phyloP scores from a whole-genome alignment of 2,113 vertebrate species.

The Percina caprodes region DNA sequence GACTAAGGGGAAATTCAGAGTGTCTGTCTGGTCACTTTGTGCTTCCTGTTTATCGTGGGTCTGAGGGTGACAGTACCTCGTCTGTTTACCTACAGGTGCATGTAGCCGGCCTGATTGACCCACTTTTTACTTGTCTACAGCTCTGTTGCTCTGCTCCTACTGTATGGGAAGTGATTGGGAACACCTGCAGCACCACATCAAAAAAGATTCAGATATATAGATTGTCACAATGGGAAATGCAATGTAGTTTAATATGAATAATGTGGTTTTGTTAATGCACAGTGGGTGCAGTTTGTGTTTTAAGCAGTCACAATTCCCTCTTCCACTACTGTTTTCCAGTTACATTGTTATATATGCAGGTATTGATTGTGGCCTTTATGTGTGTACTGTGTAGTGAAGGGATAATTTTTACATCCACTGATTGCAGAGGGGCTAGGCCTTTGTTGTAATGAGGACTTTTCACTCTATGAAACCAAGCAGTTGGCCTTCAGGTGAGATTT shows the following conservation, averaged over 20 bases:
- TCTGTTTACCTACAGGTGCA: constrained; percentile 61
- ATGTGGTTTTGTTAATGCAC: background rate
- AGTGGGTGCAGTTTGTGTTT: background rate
- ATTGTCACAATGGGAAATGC: background rate
- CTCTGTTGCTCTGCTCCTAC: background rate
- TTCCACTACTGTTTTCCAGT: constrained; percentile 41
- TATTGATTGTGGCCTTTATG: constrained; percentile 46
- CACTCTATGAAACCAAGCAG: constrained; percentile 6
- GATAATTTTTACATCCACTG: constrained; percentile 29
- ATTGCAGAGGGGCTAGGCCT: background rate
- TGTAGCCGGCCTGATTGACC: constrained; percentile 41
- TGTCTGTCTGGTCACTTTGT: constrained; percentile 70
- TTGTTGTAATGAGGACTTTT: constrained; percentile 1
- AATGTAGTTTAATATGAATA: background rate
- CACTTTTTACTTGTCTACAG: constrained; percentile 32
- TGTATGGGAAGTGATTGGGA: background rate
- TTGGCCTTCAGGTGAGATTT: background rate
- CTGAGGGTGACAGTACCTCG: constrained; percentile 58
- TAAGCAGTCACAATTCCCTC: background rate
- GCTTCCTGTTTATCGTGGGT: constrained; percentile 66
- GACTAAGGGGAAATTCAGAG: constrained; percentile 52
- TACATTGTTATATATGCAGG: constrained; percentile 24
- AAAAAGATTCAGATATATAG: background rate
- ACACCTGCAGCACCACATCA: background rate
- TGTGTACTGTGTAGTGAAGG: constrained; percentile 18